A percentile compares a stretch with the other conserved stretches of the same genome.
These are phyloP conservation scores for Drosophila nikananu DNA, from an alignment of 1,140 invertebrate species.

Conservation along the genomic window DNA sequence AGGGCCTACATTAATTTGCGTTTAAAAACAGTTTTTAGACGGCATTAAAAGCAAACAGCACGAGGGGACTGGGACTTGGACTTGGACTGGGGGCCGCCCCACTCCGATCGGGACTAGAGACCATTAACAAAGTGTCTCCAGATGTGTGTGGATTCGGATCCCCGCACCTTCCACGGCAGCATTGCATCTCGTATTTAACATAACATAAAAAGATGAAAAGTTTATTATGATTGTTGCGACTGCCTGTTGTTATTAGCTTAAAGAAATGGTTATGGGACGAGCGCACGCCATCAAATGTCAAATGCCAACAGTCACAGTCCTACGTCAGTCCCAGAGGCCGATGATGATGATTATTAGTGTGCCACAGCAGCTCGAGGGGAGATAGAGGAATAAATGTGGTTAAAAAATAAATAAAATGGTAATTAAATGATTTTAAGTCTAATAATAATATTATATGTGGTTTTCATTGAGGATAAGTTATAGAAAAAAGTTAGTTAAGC, in stretches of 20 bases:
- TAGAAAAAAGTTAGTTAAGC: neutral
- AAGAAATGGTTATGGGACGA: constrained; percentile 78
- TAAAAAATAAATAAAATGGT: neutral
- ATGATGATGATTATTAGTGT: constrained; percentile 27
- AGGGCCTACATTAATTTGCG: constrained; percentile 79
- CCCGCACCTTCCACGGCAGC: constrained; percentile 44
- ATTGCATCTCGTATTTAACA: constrained; percentile 74
- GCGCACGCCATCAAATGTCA: constrained; percentile 75
- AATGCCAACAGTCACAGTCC: constrained; percentile 64
- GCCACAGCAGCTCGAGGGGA: constrained; percentile 16
- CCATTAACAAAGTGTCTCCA: constrained; percentile 84
- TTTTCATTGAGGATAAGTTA: neutral
- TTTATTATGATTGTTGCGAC: constrained; percentile 79
- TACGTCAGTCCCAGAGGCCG: constrained; percentile 27
- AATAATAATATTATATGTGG: neutral
- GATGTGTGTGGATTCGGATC: constrained; percentile 57
- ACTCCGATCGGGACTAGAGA: constrained; percentile 24
- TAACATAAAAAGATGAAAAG: constrained; percentile 83
- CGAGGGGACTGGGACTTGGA: constrained; percentile 8
- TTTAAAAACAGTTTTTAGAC: constrained; percentile 82
- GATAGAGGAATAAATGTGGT: neutral
- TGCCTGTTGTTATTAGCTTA: constrained; percentile 71
- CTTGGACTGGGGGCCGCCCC: constrained; percentile 8
- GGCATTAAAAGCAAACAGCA: constrained; percentile 79
- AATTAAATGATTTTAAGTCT: too few relatives aligned